phyloP scores from a whole-genome alignment of 2,888 invertebrate species.

The Pheosia tremula region DNA sequence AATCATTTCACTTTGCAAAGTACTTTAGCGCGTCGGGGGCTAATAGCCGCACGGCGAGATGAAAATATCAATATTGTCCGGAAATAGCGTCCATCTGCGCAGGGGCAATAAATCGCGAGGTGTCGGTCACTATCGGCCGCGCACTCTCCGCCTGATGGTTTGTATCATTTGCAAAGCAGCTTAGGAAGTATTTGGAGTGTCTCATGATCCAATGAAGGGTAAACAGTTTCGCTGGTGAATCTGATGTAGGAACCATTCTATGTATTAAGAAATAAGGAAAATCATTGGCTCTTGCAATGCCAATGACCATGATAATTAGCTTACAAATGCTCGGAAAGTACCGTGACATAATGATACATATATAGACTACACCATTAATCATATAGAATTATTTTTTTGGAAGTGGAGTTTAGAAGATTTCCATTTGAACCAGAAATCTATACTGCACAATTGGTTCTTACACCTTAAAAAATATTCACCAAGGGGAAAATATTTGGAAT shows the following conservation, averaged over 20 bases:
- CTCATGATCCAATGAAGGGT: conserved; percentile 32
- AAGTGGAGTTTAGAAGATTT: too few relatives aligned
- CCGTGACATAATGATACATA: too few relatives aligned
- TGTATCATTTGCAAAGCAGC: conserved; percentile 81
- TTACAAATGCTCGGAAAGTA: too few relatives aligned
- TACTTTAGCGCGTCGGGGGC: conserved; percentile 74
- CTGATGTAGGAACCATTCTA: background rate
- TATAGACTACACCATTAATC: too few relatives aligned
- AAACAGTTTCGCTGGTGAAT: conserved; percentile 20
- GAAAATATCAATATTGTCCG: conserved; percentile 77
- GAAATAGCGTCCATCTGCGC: conserved; percentile 72
- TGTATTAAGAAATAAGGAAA: background rate
- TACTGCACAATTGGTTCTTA: too few relatives aligned
- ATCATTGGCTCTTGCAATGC: too few relatives aligned
- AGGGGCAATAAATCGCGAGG: conserved; percentile 75
- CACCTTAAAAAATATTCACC: too few relatives aligned
- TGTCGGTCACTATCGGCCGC: conserved; percentile 77
- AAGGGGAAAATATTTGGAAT: too few relatives aligned
- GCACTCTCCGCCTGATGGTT: conserved; percentile 79
- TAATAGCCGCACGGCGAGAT: conserved; percentile 68
- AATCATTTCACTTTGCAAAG: conserved; percentile 63
- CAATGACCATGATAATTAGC: too few relatives aligned
- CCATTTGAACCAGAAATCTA: too few relatives aligned
- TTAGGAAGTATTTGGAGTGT: conserved; percentile 72
- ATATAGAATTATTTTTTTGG: too few relatives aligned